phyloP scores from a whole-genome alignment of 1,140 invertebrate species.

The Coelopa frigida region DNA sequence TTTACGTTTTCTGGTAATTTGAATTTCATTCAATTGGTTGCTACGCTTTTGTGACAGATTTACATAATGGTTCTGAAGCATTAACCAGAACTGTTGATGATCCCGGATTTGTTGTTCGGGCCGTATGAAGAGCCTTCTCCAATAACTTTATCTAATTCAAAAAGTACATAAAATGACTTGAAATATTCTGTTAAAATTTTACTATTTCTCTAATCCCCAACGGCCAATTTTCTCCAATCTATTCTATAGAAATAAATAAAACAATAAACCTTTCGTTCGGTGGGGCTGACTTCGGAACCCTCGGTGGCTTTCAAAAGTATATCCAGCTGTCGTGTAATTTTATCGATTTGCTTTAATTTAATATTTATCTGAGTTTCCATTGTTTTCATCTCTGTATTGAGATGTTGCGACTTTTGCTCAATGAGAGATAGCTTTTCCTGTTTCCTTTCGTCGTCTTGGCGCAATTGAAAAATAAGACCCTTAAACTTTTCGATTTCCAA shows the following conservation, averaged over 20 bases:
- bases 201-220: too few species aligned
- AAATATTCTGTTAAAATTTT: too few species aligned
- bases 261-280: conserved; percentile 53
- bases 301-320: conserved; percentile 21
- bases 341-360: conserved; percentile 35
- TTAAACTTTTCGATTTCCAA: conserved; percentile 56
- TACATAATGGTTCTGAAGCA: conserved; percentile 62
- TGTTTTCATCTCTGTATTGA: conserved; percentile 21
- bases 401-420: conserved; percentile 17
- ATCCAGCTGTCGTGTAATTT: conserved; percentile 23
- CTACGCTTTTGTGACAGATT: conserved; percentile 58
- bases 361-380: conserved; percentile 32
- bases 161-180: too few species aligned
- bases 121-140: conserved; percentile 53
- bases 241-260: too few species aligned
- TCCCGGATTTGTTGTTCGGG: conserved; percentile 53
- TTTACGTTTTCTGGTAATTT: conserved; percentile 60
- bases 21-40: conserved; percentile 56
- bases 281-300: conserved; percentile 39
- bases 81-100: conserved; percentile 65
- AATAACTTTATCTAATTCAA: conserved; percentile 47
- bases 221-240: too few species aligned
- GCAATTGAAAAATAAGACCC: conserved; percentile 18
- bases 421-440: conserved; percentile 14
- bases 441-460: conserved; percentile 20